Percentiles rank a stretch among this genome's conserved stretches.
Conservation (phyloP, 2,888 invertebrate species). For the Microdon myrmicae region DNA sequence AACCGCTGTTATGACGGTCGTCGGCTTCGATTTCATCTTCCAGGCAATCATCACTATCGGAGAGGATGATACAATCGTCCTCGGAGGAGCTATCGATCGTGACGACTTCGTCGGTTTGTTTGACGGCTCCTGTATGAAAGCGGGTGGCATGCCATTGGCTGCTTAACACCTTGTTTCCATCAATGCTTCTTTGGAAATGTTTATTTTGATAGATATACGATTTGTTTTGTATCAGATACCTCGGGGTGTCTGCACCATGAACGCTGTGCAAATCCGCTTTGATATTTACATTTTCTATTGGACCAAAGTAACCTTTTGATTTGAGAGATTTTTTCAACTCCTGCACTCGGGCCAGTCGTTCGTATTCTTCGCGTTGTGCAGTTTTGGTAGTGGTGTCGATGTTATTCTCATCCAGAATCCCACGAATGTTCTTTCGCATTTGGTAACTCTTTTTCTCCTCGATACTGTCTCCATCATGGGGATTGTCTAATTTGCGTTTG, state of each 20-base stretch:
- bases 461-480: constrained; percentile 31
- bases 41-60: constrained; percentile 82
- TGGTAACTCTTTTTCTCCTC: constrained; percentile 68
- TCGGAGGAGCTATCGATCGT: constrained; percentile 81
- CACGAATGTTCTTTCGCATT: constrained; percentile 86
- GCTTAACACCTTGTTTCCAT: constrained; percentile 15
- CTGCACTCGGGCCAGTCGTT: constrained; percentile 84
- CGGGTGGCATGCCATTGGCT: constrained; percentile 29
- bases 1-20: constrained; percentile 90
- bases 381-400: constrained; percentile 90
- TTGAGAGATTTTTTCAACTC: constrained; percentile 85
- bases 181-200: constrained; percentile 15
- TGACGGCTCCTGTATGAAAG: constrained; percentile 17
- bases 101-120: constrained; percentile 67
- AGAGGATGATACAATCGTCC: constrained; percentile 86
- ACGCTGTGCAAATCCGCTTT: constrained; percentile 36
- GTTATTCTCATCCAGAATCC: constrained; percentile 93
- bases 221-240: constrained; percentile 1
- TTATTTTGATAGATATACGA: constrained; percentile 1
- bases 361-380: constrained; percentile 93
- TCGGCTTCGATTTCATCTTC: constrained; percentile 83
- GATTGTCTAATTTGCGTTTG: constrained; percentile 36
- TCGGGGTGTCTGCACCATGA: constrained; percentile 35
- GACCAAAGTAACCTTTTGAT: constrained; percentile 83
- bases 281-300: constrained; percentile 67